phyloP scores from a whole-genome alignment of 1,140 invertebrate genomes.

The Nixonia krombeini region DNA sequence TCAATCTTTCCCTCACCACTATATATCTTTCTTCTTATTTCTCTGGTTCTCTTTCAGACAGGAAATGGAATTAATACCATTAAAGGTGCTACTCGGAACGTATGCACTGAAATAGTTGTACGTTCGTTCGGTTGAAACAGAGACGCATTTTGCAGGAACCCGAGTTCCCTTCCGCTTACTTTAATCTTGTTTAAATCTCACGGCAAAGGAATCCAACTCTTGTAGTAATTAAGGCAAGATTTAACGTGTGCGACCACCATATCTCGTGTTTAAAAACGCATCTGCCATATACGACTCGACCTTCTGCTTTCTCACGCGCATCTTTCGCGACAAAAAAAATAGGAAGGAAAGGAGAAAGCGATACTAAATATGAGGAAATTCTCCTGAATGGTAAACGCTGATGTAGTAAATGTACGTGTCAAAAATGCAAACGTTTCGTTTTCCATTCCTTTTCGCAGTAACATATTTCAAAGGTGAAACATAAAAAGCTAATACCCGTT shows the following conservation, averaged over 20 bases:
- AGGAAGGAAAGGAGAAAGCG: too few species aligned
- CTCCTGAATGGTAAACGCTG: too few species aligned
- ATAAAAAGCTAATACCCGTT: too few species aligned
- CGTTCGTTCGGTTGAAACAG: not conserved
- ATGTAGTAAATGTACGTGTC: too few species aligned
- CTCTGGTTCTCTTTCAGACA: not conserved
- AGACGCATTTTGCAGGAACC: not conserved
- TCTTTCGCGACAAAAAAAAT: too few species aligned
- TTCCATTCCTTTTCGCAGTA: too few species aligned
- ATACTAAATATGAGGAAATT: too few species aligned
- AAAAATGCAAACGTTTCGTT: too few species aligned
- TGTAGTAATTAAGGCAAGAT: conserved; percentile 8
- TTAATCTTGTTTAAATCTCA: conserved; percentile 12
- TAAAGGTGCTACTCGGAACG: not conserved
- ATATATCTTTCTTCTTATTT: too few species aligned
- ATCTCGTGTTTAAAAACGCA: not conserved
- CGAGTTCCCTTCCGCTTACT: conserved; percentile 6
- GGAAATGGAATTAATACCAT: not conserved
- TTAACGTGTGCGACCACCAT: conserved; percentile 3
- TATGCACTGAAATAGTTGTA: not conserved
- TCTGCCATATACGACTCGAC: not conserved
- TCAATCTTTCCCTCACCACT: too few species aligned
- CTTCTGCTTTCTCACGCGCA: not conserved
- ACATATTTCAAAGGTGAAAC: too few species aligned
- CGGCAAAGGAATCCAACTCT: conserved; percentile 4